These are phyloP conservation scores for Plestiodon gilberti DNA, from an alignment of 2,113 vertebrate genomes.

Conservation along the genomic window DNA sequence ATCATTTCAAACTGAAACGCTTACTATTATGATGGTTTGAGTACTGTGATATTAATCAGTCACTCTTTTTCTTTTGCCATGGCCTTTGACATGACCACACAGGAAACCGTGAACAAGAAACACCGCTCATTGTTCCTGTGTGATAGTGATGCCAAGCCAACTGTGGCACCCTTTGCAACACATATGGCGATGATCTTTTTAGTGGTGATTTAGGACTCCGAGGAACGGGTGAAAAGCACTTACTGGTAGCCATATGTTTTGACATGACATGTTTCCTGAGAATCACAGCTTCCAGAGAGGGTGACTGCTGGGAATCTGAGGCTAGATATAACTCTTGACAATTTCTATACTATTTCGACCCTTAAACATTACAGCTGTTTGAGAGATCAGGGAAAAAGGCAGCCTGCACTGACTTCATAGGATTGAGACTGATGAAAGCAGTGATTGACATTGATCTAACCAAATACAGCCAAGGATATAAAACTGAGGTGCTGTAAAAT, in stretches of 20 bases:
- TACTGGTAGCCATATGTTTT: neutral
- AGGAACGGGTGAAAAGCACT: neutral
- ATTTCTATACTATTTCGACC: neutral
- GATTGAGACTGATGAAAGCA: neutral
- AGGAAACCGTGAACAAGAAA: neutral
- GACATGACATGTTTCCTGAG: neutral
- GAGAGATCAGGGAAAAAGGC: neutral
- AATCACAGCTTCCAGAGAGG: neutral
- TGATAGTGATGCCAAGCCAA: neutral
- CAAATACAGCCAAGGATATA: neutral
- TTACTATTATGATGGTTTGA: neutral
- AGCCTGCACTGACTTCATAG: neutral
- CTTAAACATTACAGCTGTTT: neutral
- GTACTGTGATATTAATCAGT: neutral
- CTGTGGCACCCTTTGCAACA: neutral
- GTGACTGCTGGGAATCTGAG: neutral
- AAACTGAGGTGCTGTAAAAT: neutral
- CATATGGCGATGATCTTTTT: neutral
- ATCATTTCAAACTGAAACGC: neutral
- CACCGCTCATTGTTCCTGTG: neutral
- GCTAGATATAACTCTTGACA: neutral
- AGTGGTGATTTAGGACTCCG: neutral
- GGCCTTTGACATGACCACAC: neutral
- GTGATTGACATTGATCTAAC: neutral
- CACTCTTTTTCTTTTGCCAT: neutral